A percentile compares a stretch with the other conserved stretches of the same genome.
phyloP scores from a whole-genome alignment of 1,140 invertebrate genomes.

The Chlorops oryzae region DNA sequence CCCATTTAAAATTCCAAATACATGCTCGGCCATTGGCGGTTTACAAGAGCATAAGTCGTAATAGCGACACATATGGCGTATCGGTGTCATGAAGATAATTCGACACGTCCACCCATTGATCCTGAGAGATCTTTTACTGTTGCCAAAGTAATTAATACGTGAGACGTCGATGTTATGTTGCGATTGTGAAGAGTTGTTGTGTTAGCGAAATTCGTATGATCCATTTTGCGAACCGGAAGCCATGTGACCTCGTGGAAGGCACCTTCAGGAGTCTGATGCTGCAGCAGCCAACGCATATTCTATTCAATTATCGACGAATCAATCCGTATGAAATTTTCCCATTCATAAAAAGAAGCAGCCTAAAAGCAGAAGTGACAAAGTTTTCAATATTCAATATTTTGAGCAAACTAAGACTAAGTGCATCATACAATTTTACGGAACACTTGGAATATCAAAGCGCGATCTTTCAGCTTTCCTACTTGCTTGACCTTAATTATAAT shows the following conservation, averaged over 20 bases:
- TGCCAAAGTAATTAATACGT: constrained; percentile 78
- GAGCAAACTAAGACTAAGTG: too few species aligned
- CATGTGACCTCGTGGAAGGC: constrained; percentile 80
- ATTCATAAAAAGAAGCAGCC: constrained; percentile 85
- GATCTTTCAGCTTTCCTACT: too few species aligned
- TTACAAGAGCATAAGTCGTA: constrained; percentile 82
- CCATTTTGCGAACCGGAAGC: constrained; percentile 76
- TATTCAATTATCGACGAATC: constrained; percentile 75
- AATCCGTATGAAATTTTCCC: constrained; percentile 89
- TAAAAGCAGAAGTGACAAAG: neutral
- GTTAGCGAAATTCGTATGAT: constrained; percentile 53
- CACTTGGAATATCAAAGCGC: too few species aligned
- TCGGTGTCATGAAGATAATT: constrained; percentile 64
- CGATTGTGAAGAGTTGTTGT: constrained; percentile 56
- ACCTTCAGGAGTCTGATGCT: constrained; percentile 72
- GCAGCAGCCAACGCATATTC: constrained; percentile 71
- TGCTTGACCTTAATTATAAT: too few species aligned
- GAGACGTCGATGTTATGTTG: constrained; percentile 83
- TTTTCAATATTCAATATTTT: too few species aligned
- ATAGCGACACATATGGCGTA: constrained; percentile 76
- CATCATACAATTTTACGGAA: too few species aligned
- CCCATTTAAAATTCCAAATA: constrained; percentile 66
- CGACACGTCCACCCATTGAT: constrained; percentile 64
- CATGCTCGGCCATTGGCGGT: constrained; percentile 71
- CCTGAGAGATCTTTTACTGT: constrained; percentile 75